Conservation (phyloP, 2,113 vertebrate species). For the Microcebus murinus region DNA sequence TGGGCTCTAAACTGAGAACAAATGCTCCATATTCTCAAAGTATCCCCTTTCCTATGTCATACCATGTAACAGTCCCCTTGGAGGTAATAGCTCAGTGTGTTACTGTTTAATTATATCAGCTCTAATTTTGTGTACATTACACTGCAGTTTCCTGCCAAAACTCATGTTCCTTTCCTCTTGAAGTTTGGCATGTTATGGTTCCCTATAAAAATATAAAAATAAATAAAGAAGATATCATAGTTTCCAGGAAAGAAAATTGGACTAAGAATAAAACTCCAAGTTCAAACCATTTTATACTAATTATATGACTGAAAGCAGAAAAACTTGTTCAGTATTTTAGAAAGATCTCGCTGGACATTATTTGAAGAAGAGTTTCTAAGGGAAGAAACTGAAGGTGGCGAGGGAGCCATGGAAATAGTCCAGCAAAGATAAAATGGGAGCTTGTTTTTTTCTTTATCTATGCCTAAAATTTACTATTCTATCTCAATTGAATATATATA, state of each 20-base stretch:
- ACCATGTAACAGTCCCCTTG: background rate
- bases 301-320: background rate
- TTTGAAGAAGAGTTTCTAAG: background rate
- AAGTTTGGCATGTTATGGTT: background rate
- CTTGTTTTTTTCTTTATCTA: background rate
- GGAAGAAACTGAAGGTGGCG: background rate
- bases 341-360: background rate
- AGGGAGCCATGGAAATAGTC: background rate
- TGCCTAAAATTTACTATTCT: background rate
- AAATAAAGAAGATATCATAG: background rate
- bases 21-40: background rate
- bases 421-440: background rate
- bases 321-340: background rate
- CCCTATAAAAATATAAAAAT: background rate
- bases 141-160: background rate
- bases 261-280: background rate
- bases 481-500: background rate
- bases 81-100: background rate
- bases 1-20: background rate
- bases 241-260: background rate
- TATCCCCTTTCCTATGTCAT: background rate
- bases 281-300: background rate
- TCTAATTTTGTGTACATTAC: background rate
- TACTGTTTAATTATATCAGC: background rate
- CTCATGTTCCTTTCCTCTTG: background rate